Percentiles rank a stretch among this genome's conserved stretches.
Conservation (phyloP, 1,140 invertebrate genomes). For the Trachymyrmex cornetzi region DNA sequence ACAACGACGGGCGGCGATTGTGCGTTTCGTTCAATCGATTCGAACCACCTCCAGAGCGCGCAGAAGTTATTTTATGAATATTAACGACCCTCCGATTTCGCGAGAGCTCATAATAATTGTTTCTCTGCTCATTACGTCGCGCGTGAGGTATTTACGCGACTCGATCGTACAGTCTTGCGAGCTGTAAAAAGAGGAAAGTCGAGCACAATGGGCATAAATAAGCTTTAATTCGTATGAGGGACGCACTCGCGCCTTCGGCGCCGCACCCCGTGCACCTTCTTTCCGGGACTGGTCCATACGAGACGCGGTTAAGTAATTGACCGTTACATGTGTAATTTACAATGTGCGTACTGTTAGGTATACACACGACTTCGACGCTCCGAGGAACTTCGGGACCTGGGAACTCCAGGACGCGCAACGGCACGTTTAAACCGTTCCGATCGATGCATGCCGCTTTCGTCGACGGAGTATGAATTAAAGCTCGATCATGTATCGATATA, state of each 20-base stretch:
- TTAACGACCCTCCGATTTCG: constrained; percentile 51
- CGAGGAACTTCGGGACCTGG: neutral
- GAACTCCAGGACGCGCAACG: neutral
- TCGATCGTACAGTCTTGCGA: constrained; percentile 1
- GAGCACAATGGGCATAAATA: constrained; percentile 50
- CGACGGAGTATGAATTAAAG: neutral
- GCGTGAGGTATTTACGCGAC: constrained; percentile 54
- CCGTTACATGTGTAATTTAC: constrained; percentile 71
- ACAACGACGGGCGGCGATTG: constrained; percentile 37
- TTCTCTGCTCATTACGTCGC: constrained; percentile 47
- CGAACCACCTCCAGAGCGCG: constrained; percentile 10
- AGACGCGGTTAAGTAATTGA: constrained; percentile 71
- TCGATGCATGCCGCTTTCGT: constrained; percentile 67
- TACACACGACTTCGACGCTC: neutral
- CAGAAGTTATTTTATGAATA: constrained; percentile 55
- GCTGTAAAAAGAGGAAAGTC: neutral
- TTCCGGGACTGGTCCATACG: constrained; percentile 40
- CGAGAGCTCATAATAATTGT: constrained; percentile 47
- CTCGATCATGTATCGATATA: constrained; percentile 56
- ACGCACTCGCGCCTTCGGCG: constrained; percentile 18
- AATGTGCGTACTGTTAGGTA: constrained; percentile 14
- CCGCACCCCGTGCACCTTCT: neutral
- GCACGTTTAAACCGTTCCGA: constrained; percentile 62
- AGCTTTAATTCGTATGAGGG: constrained; percentile 50
- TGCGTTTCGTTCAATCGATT: constrained; percentile 33